phyloP scores from a whole-genome alignment of 2,888 invertebrate genomes.

The Aporophyla nigra region DNA sequence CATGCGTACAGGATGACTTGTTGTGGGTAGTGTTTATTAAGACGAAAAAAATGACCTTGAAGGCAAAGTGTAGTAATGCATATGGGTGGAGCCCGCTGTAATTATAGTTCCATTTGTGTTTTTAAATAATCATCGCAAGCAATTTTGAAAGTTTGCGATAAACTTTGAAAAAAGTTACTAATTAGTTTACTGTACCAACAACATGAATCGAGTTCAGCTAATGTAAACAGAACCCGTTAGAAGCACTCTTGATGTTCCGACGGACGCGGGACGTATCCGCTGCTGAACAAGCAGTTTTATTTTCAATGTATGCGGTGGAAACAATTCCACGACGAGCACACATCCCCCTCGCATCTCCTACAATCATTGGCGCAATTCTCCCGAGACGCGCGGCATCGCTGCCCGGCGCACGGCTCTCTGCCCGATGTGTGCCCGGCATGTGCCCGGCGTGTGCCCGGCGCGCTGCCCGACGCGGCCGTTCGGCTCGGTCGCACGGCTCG shows the following conservation, averaged over 20 bases:
- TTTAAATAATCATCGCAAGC: not conserved
- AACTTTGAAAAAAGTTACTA: not conserved
- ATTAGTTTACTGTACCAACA: not conserved
- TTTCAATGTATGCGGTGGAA: slow-evolving; percentile 18
- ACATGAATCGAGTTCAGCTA: not conserved
- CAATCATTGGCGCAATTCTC: slow-evolving; percentile 19
- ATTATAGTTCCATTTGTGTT: not conserved
- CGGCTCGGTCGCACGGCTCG: not conserved
- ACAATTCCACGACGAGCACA: slow-evolving; percentile 20
- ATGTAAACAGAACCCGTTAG: not conserved
- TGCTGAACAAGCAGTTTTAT: slow-evolving; percentile 16
- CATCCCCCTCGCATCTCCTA: slow-evolving; percentile 10
- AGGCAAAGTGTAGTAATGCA: not conserved
- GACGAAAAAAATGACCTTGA: not conserved
- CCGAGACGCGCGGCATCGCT: slow-evolving; percentile 9
- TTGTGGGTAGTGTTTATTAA: not conserved
- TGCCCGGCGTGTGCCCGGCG: not conserved
- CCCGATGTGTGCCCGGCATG: not conserved
- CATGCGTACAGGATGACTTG: no score
- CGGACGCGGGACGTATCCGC: not conserved
- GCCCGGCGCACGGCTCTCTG: not conserved
- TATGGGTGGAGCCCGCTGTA: not conserved
- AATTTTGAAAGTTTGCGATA: not conserved
- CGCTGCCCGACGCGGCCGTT: not conserved
- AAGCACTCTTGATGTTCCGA: not conserved